A percentile compares a stretch with the other conserved stretches of the same genome.
These are phyloP conservation scores for Lanistes nyassanus DNA, from an alignment of 1,140 invertebrate genomes.

Conservation along the genomic window DNA sequence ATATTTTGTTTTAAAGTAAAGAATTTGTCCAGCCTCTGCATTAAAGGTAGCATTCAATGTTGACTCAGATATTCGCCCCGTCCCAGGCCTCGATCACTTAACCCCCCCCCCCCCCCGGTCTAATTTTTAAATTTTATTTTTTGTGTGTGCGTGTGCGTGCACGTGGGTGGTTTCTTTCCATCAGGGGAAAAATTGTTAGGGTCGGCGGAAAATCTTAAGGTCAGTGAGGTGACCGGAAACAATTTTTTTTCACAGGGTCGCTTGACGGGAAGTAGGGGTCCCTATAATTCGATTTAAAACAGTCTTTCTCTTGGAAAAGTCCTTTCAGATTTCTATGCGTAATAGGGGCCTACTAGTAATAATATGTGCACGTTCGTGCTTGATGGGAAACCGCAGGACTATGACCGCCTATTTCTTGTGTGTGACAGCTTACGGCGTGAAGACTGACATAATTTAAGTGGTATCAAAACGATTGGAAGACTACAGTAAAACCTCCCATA, in stretches of 20 bases:
- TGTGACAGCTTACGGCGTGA: too few species aligned
- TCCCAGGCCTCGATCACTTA: too few species aligned
- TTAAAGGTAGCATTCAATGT: too few species aligned
- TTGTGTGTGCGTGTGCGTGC: slow-evolving; percentile 3
- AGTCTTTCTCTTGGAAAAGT: neutral
- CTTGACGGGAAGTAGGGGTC: neutral
- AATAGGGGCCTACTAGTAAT: neutral
- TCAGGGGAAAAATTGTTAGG: too few species aligned
- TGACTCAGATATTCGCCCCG: too few species aligned
- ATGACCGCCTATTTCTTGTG: neutral
- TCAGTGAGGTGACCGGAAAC: too few species aligned
- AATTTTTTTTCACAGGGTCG: neutral
- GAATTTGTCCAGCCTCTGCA: too few species aligned
- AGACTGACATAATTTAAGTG: too few species aligned
- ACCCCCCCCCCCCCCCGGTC: neutral
- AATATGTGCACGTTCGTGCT: neutral
- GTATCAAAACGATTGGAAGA: too few species aligned
- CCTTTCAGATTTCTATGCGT: neutral
- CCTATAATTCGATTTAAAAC: neutral
- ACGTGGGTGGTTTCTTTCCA: neutral
- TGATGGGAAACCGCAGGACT: neutral
- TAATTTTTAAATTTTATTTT: neutral
- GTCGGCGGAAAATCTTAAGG: too few species aligned
- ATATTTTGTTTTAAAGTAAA: too few species aligned
- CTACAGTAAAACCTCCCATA: too few species aligned